Conservation (phyloP, 2,113 vertebrate genomes). For the Chaetops frenatus region DNA sequence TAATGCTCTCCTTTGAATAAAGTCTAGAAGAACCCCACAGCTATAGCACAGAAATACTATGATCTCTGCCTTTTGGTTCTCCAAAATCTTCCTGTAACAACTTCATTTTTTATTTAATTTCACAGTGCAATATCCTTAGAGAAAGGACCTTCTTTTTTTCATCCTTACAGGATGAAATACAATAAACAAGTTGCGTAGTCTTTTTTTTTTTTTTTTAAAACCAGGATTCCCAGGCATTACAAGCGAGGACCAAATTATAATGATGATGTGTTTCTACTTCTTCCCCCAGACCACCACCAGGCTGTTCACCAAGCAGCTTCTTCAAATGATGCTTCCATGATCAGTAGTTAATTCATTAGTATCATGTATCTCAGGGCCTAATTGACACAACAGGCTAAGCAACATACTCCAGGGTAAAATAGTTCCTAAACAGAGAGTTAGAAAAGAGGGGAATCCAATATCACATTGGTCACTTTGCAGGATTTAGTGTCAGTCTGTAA, state of each 20-base stretch:
- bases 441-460: background rate
- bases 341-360: conserved; percentile 14
- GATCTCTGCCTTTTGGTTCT: background rate
- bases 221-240: background rate
- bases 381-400: background rate
- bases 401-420: background rate
- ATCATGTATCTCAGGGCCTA: background rate
- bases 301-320: background rate
- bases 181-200: background rate
- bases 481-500: background rate
- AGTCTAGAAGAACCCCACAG: background rate
- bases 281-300: background rate
- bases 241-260: background rate
- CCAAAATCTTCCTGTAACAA: background rate
- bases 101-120: background rate
- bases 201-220: background rate
- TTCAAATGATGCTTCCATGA: background rate
- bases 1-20: background rate
- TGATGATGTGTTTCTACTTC: background rate
- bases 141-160: background rate
- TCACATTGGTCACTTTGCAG: background rate
- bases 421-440: background rate
- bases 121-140: background rate
- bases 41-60: background rate
- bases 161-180: background rate